A percentile compares a stretch with the other conserved stretches of the same genome.
phyloP scores from a whole-genome alignment of 2,797 vertebrate genomes.

The Furcifer pardalis region DNA sequence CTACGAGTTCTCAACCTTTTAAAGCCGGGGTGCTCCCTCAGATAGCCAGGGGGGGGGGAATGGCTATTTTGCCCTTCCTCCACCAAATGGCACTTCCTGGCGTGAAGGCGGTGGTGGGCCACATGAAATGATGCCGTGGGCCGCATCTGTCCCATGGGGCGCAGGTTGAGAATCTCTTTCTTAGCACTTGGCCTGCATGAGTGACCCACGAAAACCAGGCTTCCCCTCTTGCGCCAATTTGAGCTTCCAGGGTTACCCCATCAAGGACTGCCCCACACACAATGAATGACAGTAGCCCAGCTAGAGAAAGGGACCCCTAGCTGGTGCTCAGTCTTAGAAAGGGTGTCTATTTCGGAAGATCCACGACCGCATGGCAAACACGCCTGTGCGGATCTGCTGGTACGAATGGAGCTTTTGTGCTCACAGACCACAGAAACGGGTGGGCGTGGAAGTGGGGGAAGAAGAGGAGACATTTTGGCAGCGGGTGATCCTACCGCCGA shows the following conservation, averaged over 20 bases:
- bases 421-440: neutral
- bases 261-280: neutral
- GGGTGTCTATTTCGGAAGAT: neutral
- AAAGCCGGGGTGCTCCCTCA: too few relatives aligned
- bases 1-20: too few relatives aligned
- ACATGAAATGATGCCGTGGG: too few relatives aligned
- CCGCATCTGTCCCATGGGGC: too few relatives aligned
- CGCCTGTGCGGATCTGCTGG: neutral
- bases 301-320: neutral
- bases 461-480: neutral
- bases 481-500: neutral
- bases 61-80: too few relatives aligned
- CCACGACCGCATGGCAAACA: neutral
- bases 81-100: too few relatives aligned
- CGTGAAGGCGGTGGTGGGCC: too few relatives aligned
- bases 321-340: neutral
- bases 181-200: neutral
- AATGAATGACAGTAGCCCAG: neutral
- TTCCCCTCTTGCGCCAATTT: too few relatives aligned
- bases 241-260: neutral
- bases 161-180: too few relatives aligned
- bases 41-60: too few relatives aligned
- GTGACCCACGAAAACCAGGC: too few relatives aligned
- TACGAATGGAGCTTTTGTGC: neutral
- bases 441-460: neutral